Evolutionary conservation across 2,797 vertebrate genomes (phyloP).

Genomic region (Hydrocynus forskahlii): DNA sequence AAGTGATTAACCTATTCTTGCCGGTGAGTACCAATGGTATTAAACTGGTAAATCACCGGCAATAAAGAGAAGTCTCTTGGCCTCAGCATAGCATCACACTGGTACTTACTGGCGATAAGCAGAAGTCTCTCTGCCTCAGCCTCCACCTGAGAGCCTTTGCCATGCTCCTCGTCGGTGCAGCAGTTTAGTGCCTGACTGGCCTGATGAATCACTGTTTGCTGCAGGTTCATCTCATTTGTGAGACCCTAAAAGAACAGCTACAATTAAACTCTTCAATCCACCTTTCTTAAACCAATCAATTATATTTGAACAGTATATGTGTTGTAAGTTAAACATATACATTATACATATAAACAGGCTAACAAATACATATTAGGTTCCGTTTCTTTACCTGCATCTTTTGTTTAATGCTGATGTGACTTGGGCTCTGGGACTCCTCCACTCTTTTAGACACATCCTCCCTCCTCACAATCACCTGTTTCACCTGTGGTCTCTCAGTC

Average conservation of each 20-base stretch:
- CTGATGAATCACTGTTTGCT: constrained; percentile 96
- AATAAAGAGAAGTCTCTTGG: no score
- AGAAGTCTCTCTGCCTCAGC: constrained; percentile 94
- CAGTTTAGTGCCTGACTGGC: constrained; percentile 98
- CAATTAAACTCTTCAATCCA: neutral
- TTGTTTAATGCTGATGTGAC: constrained; percentile 85
- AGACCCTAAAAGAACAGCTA: constrained; percentile 76
- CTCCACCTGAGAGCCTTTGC: constrained; percentile 94
- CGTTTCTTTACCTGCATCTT: constrained; percentile 86
- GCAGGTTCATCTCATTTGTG: constrained; percentile 91
- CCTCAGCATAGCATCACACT: no score
- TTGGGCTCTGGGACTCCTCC: constrained; percentile 74
- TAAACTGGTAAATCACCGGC: no score
- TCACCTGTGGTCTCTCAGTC: constrained; percentile 82
- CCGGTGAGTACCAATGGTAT: no score
- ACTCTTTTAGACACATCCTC: constrained; percentile 83
- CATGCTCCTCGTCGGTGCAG: constrained; percentile 95
- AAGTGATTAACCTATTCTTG: no score
- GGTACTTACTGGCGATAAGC: constrained; percentile 86
- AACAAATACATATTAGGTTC: neutral
- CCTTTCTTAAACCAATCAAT: neutral
- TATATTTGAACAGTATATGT: neutral
- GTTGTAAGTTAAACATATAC: no score
- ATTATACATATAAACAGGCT: neutral
- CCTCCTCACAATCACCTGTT: constrained; percentile 89